Percentiles rank a stretch among this genome's conserved stretches.
Conservation (phyloP, 1,140 invertebrate genomes). For the Caenorhabditis tropicalis region DNA sequence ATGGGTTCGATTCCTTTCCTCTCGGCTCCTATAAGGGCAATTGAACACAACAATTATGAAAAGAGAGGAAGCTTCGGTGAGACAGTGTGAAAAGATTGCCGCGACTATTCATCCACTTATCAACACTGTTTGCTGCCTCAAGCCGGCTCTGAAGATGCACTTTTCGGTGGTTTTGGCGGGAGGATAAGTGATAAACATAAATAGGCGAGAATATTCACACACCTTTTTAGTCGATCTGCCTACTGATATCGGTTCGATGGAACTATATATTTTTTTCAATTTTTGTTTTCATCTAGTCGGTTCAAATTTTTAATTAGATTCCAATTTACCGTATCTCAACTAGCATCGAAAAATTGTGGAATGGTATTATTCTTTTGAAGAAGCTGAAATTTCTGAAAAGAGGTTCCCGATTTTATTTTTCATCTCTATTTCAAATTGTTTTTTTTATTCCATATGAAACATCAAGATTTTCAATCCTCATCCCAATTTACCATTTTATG, state of each 20-base stretch:
- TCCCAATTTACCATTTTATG: neutral
- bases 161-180: neutral
- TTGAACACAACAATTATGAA: slow-evolving; percentile 39
- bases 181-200: neutral
- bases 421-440: no score
- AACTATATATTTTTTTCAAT: no score
- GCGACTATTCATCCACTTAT: slow-evolving; percentile 8
- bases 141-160: slow-evolving; percentile 1
- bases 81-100: slow-evolving; percentile 26
- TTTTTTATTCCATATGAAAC: no score
- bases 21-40: neutral
- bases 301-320: no score
- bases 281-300: no score
- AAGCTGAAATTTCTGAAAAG: no score
- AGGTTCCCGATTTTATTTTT: no score
- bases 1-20: neutral
- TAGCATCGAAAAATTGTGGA: no score
- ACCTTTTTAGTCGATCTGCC: neutral
- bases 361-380: no score
- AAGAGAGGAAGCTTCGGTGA: neutral
- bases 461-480: neutral
- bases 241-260: no score
- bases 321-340: no score
- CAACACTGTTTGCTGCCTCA: slow-evolving; percentile 19
- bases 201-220: slow-evolving; percentile 3